These are phyloP conservation scores for Agrotis segetum DNA, from an alignment of 2,888 invertebrate species.

Conservation along the genomic window DNA sequence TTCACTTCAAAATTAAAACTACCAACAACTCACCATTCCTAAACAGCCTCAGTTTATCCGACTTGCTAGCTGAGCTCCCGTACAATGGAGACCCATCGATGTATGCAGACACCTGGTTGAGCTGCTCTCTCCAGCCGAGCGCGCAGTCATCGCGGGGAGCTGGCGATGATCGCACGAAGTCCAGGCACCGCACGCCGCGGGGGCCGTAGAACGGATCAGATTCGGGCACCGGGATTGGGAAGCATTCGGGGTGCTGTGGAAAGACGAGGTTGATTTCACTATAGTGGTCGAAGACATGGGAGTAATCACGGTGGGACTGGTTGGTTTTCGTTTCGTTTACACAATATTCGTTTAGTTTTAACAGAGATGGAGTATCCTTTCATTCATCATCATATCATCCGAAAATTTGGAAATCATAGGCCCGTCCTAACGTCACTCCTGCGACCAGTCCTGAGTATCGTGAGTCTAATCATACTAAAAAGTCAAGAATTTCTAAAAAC, in stretches of 20 bases:
- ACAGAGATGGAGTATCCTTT: too few species aligned
- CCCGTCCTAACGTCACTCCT: too few species aligned
- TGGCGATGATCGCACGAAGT: constrained; percentile 96
- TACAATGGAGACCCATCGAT: constrained; percentile 96
- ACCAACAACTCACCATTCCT: constrained; percentile 91
- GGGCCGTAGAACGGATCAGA: constrained; percentile 94
- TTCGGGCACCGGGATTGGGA: constrained; percentile 94
- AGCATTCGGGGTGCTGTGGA: constrained; percentile 95
- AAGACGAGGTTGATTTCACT: neutral
- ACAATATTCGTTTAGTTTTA: too few species aligned
- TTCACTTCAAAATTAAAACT: neutral
- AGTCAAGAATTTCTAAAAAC: too few species aligned
- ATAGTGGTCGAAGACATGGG: neutral
- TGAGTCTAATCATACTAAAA: too few species aligned
- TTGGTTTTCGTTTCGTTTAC: too few species aligned
- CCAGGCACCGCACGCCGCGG: constrained; percentile 94
- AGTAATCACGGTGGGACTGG: too few species aligned
- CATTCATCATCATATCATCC: too few species aligned
- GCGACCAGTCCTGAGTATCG: too few species aligned
- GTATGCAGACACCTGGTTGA: constrained; percentile 95
- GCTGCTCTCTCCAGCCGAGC: constrained; percentile 96
- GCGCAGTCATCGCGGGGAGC: constrained; percentile 95
- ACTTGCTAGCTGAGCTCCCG: constrained; percentile 94
- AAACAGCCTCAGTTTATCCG: constrained; percentile 94
- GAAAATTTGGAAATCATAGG: too few species aligned